Base-by-base conservation (phyloP, 2,797 vertebrate genomes). In the Parauchenoglanis punctatus region DNA sequence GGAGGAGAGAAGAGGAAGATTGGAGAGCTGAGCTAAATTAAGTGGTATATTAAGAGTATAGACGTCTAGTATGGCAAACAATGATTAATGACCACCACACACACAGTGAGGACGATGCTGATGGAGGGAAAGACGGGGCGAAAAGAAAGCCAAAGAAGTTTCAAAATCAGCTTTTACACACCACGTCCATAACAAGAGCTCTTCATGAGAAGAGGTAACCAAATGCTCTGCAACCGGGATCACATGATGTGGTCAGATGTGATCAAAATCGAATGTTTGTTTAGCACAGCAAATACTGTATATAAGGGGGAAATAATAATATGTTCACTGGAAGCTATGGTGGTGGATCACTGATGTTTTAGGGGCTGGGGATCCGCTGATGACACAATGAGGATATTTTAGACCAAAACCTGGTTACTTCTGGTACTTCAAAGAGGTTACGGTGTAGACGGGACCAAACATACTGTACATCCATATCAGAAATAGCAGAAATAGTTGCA, bases 1-100 rank as follows among this genome's bases (percentile, higher is more conserved):
- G 56, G 56, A 73, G 59, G 25, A 63, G 84, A 81, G 78, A 81
- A 80, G 75, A 78, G 59, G 70, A 78, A 78, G 75, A 84, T 70
- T 54, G 82, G 49, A 56, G 52, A 84, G 82, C 28, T 31, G 82
- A 56, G 82, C n/a, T 25, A 84, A 72, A 84, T 83, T 83, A 83
- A 83, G 61, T 67, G 61, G 61, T 83, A 12, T 83, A 67, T 83
- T 83, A 83, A 52, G 63, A 52, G 61, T 67, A 67, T 49, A 52
- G 81, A 67, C 2, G 61, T 49, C 59, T 28, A 18, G 25, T 18
- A 83, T 18, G 63, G 81, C 59, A 65, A 83, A 83, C 81, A 65
- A 83, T 83, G 81, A 83, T 83, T 83, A 83, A 83, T 83, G 81
- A 70, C 63, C 63, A 58, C 18, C 46, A 40, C 18, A 58, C 46